phyloP scores from a whole-genome alignment of 2,888 invertebrate genomes.

The Drosophila melanocephala region DNA sequence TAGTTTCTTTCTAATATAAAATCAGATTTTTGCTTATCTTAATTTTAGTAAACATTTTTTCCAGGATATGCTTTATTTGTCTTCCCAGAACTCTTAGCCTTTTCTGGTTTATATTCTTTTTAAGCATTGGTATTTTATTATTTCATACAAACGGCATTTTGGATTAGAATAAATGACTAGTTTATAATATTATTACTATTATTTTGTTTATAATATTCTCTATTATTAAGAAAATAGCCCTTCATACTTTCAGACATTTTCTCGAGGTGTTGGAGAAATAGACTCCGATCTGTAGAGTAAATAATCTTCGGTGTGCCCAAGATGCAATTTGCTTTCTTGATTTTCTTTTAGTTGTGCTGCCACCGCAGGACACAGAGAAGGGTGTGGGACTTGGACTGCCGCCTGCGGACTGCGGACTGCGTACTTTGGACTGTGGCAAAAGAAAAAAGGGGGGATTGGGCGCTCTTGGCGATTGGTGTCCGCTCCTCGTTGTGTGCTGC shows the following conservation, averaged over 20 bases:
- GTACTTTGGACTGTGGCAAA: conserved; percentile 18
- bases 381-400: conserved; percentile 34
- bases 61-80: not conserved
- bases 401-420: not conserved
- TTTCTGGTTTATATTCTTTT: not conserved
- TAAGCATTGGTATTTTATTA: not conserved
- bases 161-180: not conserved
- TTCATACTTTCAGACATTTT: not conserved
- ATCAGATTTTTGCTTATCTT: not conserved
- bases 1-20: not conserved
- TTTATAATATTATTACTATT: not conserved
- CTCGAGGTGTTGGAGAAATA: not conserved
- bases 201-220: not conserved
- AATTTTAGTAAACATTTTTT: no score
- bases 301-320: not conserved
- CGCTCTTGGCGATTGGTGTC: conserved; percentile 37
- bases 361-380: conserved; percentile 72
- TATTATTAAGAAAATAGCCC: not conserved
- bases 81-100: not conserved
- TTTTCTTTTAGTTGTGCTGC: conserved; percentile 69
- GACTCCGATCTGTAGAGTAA: not conserved
- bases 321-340: conserved; percentile 5
- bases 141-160: not conserved
- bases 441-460: conserved; percentile 13
- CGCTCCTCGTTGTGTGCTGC: conserved; percentile 53